A percentile compares a stretch with the other conserved stretches of the same genome.
These are phyloP conservation scores for Spisula solida DNA, from an alignment of 2,888 invertebrate genomes.

Conservation along the genomic window DNA sequence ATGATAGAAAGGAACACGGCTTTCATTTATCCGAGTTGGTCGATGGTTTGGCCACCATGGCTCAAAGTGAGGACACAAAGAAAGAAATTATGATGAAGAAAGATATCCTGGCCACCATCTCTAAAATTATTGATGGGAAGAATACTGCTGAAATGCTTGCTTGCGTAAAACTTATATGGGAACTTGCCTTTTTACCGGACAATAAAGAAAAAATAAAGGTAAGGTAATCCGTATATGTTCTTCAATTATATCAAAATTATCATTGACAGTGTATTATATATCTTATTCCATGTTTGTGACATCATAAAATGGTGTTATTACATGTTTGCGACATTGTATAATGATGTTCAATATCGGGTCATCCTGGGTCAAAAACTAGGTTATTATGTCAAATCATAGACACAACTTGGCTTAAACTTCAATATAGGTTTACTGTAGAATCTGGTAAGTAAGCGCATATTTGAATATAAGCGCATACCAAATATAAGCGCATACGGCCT, in stretches of 20 bases:
- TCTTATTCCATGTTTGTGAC: background rate
- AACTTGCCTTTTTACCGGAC: slow-evolving; percentile 76
- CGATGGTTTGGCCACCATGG: slow-evolving; percentile 76
- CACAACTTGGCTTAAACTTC: too few relatives aligned
- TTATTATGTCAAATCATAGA: too few relatives aligned
- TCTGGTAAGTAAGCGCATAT: too few relatives aligned
- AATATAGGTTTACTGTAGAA: too few relatives aligned
- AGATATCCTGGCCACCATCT: slow-evolving; percentile 58
- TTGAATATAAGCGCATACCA: too few relatives aligned
- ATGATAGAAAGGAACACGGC: slow-evolving; percentile 73
- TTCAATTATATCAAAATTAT: slow-evolving; percentile 18
- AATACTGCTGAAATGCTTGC: slow-evolving; percentile 67
- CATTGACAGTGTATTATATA: too few relatives aligned
- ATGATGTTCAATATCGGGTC: too few relatives aligned
- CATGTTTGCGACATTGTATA: background rate
- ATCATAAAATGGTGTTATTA: background rate
- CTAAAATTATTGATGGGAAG: slow-evolving; percentile 64
- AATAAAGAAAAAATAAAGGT: slow-evolving; percentile 77
- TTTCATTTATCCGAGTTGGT: slow-evolving; percentile 79
- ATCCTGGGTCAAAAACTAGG: too few relatives aligned
- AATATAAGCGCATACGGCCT: too few relatives aligned
- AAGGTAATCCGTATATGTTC: background rate
- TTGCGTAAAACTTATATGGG: slow-evolving; percentile 75
- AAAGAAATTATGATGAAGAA: slow-evolving; percentile 74
- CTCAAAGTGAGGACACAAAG: slow-evolving; percentile 80